phyloP scores from a whole-genome alignment of 2,888 invertebrate species.

The Yponomeuta plumbellus region DNA sequence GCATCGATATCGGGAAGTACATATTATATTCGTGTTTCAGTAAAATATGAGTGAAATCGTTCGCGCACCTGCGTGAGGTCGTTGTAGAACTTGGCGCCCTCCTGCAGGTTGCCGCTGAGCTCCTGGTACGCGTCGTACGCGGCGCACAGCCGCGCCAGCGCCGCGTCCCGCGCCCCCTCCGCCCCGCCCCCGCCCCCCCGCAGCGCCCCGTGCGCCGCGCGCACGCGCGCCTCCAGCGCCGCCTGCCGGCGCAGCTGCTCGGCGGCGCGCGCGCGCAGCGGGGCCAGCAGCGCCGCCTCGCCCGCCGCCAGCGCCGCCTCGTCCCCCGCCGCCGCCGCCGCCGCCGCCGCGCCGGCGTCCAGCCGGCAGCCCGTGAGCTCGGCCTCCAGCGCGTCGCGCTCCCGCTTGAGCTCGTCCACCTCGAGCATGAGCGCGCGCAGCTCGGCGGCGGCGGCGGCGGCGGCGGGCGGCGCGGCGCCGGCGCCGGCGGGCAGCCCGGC shows the following conservation, averaged over 20 bases:
- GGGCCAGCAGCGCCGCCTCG: too few relatives aligned
- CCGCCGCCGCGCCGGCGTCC: slow-evolving; percentile 86
- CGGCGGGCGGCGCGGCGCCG: slow-evolving; percentile 77
- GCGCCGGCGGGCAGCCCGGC: slow-evolving; percentile 81
- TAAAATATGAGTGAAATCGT: too few relatives aligned
- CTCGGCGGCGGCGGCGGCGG: slow-evolving; percentile 71
- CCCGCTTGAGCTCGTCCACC: slow-evolving; percentile 91
- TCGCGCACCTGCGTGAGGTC: slow-evolving; percentile 85
- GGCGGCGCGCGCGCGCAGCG: too few relatives aligned
- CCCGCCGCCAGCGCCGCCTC: too few relatives aligned
- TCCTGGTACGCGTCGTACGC: slow-evolving; percentile 96
- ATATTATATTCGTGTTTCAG: too few relatives aligned
- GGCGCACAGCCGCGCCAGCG: slow-evolving; percentile 89
- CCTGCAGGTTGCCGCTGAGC: slow-evolving; percentile 91
- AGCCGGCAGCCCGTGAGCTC: slow-evolving; percentile 87
- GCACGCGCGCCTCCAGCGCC: slow-evolving; percentile 84
- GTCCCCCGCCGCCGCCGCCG: slow-evolving; percentile 52
- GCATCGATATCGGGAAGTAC: too few relatives aligned
- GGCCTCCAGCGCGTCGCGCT: slow-evolving; percentile 92
- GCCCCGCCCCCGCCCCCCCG: slow-evolving; percentile 79
- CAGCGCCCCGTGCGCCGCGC: slow-evolving; percentile 80
- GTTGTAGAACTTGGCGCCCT: slow-evolving; percentile 97
- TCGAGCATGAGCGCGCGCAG: slow-evolving; percentile 82
- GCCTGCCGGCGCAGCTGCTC: slow-evolving; percentile 78
- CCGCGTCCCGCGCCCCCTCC: slow-evolving; percentile 80